Percentiles rank a stretch among this genome's conserved stretches.
Conservation (phyloP, 2,888 invertebrate genomes). For the Caenorhabditis sp. region DNA sequence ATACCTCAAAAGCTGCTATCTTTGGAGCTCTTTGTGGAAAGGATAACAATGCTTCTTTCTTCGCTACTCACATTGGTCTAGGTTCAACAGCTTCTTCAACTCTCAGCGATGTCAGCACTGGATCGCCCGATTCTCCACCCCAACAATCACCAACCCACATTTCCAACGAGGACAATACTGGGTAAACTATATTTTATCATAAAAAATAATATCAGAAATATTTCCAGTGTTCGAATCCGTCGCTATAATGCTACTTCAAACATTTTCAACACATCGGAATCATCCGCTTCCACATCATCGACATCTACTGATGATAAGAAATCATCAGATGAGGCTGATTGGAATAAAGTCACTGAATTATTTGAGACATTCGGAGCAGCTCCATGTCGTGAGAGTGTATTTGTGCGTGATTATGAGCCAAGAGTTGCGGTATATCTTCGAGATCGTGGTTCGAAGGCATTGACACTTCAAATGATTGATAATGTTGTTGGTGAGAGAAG, state of each 20-base stretch:
- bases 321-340: conserved; percentile 32
- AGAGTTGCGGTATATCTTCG: conserved; percentile 57
- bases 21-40: conserved; percentile 35
- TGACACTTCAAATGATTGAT: conserved; percentile 48
- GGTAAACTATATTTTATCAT: neutral
- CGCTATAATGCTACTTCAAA: conserved; percentile 25
- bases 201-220: neutral
- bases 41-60: conserved; percentile 3
- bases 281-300: conserved; percentile 27
- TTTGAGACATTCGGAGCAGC: conserved; percentile 58
- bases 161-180: neutral
- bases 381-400: conserved; percentile 63
- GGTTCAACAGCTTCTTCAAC: conserved; percentile 28
- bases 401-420: conserved; percentile 50
- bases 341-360: conserved; percentile 58
- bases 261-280: conserved; percentile 21
- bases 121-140: conserved; percentile 11
- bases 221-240: conserved; percentile 24
- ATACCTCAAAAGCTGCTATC: conserved; percentile 44
- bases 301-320: conserved; percentile 32
- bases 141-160: neutral
- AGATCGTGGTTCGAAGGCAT: conserved; percentile 55
- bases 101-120: conserved; percentile 24
- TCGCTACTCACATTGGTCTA: conserved; percentile 2
- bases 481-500: conserved; percentile 11